Conservation (phyloP, 2,113 vertebrate genomes). For the Thymallus thymallus region DNA sequence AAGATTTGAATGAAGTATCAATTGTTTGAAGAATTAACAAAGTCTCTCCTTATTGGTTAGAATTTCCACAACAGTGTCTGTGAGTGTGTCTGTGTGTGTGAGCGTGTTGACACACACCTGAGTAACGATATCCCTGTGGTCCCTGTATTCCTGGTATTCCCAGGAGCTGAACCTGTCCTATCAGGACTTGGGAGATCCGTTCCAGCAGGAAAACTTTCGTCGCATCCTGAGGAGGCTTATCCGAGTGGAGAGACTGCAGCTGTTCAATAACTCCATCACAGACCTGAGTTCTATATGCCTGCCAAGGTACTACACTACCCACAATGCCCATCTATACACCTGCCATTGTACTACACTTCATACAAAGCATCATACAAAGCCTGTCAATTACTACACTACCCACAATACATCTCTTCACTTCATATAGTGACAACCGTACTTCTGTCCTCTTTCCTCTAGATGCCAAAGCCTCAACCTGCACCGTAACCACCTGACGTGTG, state of each 20-base stretch:
- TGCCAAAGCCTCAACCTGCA: conserved; percentile 90
- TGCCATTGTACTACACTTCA: too few relatives aligned
- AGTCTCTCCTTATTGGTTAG: too few relatives aligned
- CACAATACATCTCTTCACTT: not conserved
- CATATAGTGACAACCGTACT: not conserved
- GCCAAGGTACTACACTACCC: conserved; percentile 79
- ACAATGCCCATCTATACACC: not conserved
- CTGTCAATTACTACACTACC: not conserved
- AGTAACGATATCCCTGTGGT: not conserved
- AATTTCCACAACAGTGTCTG: too few relatives aligned
- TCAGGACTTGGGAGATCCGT: conserved; percentile 88
- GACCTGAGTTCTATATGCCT: conserved; percentile 87
- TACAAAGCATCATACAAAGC: not conserved
- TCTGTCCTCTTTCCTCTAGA: conserved; percentile 68
- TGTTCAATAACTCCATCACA: conserved; percentile 86
- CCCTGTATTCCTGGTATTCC: not conserved
- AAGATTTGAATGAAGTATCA: too few relatives aligned
- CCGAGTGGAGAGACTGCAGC: conserved; percentile 86
- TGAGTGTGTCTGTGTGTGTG: too few relatives aligned
- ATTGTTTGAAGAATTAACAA: too few relatives aligned
- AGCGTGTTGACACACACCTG: not conserved
- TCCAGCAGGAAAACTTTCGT: conserved; percentile 85
- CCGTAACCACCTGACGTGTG: conserved; percentile 85
- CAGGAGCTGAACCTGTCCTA: conserved; percentile 92
- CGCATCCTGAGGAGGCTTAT: conserved; percentile 87